phyloP scores from a whole-genome alignment of 2,888 invertebrate genomes.

The Zygaena filipendulae region DNA sequence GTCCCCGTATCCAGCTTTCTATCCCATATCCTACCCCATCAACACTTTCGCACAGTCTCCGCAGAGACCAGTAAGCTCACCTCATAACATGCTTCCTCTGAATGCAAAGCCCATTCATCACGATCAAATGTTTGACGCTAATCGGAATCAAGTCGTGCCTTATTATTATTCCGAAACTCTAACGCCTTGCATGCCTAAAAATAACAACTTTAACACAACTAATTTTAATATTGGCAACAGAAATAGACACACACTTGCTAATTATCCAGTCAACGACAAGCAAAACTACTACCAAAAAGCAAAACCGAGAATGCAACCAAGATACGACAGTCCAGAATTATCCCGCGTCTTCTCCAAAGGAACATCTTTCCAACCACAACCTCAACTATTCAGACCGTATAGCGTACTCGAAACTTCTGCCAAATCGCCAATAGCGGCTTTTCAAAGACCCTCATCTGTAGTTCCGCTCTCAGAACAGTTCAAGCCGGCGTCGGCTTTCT shows the following conservation, averaged over 20 bases:
- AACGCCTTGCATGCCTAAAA: slow-evolving; percentile 53
- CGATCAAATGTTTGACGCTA: slow-evolving; percentile 66
- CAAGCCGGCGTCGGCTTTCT: slow-evolving; percentile 48
- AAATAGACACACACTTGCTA: slow-evolving; percentile 45
- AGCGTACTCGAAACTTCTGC: slow-evolving; percentile 50
- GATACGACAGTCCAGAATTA: slow-evolving; percentile 34
- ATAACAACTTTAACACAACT: slow-evolving; percentile 42
- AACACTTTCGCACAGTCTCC: slow-evolving; percentile 45
- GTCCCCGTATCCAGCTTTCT: slow-evolving; percentile 53
- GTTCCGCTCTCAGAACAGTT: slow-evolving; percentile 57
- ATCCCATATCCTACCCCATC: slow-evolving; percentile 56
- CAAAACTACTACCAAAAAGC: slow-evolving; percentile 36
- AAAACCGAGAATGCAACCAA: slow-evolving; percentile 30
- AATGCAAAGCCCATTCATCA: slow-evolving; percentile 38
- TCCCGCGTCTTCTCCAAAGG: slow-evolving; percentile 31
- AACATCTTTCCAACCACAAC: slow-evolving; percentile 28
- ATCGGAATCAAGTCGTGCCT: slow-evolving; percentile 62
- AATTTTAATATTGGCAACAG: slow-evolving; percentile 28
- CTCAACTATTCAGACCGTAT: slow-evolving; percentile 46
- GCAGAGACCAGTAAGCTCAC: slow-evolving; percentile 38
- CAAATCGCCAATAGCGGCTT: slow-evolving; percentile 34
- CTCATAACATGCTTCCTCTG: slow-evolving; percentile 38
- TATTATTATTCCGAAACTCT: slow-evolving; percentile 60
- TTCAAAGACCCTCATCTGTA: slow-evolving; percentile 51
- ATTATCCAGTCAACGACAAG: slow-evolving; percentile 43